Base-by-base conservation (phyloP, 2,113 vertebrate genomes). In the Morone saxatilis region DNA sequence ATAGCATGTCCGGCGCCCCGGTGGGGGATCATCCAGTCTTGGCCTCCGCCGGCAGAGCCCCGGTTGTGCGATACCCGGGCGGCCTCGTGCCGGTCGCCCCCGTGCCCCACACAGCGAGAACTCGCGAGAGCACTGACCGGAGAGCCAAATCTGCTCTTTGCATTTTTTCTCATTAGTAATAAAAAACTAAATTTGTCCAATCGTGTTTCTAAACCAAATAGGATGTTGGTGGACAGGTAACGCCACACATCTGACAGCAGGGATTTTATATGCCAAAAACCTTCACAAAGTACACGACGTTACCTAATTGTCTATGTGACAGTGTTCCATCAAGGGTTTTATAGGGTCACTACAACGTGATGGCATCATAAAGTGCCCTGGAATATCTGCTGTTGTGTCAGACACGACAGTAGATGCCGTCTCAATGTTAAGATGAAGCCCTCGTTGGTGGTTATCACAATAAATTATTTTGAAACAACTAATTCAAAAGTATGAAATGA, bases 91-190 rank as follows among this genome's bases (percentile, higher is more conserved):
- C n/a, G n/a, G n/a, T n/a, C n/a, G n/a, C n/a, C n/a, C n/a, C n/a
- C n/a, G n/a, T n/a, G n/a, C n/a, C n/a, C n/a, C n/a, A n/a, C n/a
- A n/a, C n/a, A n/a, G n/a, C n/a, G n/a, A n/a, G n/a, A n/a, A n/a
- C n/a, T n/a, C n/a, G n/a, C n/a, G n/a, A n/a, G n/a, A n/a, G n/a
- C n/a, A n/a, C n/a, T n/a, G n/a, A n/a, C n/a, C n/a, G n/a, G n/a
- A n/a, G n/a, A n/a, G n/a, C n/a, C 89, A 93, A 90, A 71, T 80
- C 36, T 76, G 69, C 61, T 85, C 45, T 19, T 12, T 61, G 68
- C 70, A 68, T 71, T 70, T 79, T 86, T 87, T 83, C 66, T 78
- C 51, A 75, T 84, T 78, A 79, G 60, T 50, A 71, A 1, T 31
- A 31, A 31, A 31, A 31, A 47, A 51, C 40, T 17, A 40, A 85